Evolutionary conservation across 2,888 invertebrate genomes (phyloP).

Genomic region (Lepeophtheirus nordmannii): DNA sequence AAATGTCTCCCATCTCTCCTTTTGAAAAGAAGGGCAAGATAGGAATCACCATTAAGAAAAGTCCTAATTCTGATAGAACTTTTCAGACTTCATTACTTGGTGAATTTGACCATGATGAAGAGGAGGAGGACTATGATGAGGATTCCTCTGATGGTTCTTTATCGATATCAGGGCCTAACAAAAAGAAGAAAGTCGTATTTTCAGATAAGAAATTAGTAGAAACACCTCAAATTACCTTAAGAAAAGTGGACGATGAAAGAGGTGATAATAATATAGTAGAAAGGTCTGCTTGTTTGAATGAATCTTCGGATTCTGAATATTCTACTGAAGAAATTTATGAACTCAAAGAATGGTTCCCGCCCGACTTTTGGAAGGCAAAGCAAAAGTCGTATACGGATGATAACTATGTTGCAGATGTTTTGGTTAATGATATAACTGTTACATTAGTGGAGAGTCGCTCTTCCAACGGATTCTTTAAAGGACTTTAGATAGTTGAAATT

Average conservation of each 20-base stretch:
- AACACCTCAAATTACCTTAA: background rate
- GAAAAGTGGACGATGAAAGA: conserved; percentile 15
- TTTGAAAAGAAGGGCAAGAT: conserved; percentile 8
- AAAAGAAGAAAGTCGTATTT: background rate
- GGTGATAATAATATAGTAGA: background rate
- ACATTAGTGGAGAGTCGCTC: conserved; percentile 17
- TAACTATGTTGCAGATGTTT: conserved; percentile 15
- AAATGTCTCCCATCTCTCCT: background rate
- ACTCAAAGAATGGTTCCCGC: conserved; percentile 23
- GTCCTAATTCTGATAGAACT: conserved; percentile 20
- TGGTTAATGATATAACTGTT: conserved; percentile 16
- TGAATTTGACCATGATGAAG: background rate
- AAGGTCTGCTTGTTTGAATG: background rate
- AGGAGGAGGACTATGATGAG: conserved; percentile 2
- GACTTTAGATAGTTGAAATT: background rate
- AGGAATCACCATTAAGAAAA: conserved; percentile 22
- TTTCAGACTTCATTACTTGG: conserved; percentile 17
- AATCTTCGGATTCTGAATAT: conserved; percentile 14
- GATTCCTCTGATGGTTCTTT: background rate
- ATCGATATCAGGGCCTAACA: background rate
- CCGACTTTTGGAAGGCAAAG: conserved; percentile 19
- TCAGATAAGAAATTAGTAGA: conserved; percentile 10
- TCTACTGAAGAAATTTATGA: conserved; percentile 11
- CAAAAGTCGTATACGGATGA: background rate
- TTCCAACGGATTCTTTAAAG: conserved; percentile 20